Evolutionary conservation across 2,797 vertebrate species (phyloP).

Genomic region (Carduelis carduelis): DNA sequence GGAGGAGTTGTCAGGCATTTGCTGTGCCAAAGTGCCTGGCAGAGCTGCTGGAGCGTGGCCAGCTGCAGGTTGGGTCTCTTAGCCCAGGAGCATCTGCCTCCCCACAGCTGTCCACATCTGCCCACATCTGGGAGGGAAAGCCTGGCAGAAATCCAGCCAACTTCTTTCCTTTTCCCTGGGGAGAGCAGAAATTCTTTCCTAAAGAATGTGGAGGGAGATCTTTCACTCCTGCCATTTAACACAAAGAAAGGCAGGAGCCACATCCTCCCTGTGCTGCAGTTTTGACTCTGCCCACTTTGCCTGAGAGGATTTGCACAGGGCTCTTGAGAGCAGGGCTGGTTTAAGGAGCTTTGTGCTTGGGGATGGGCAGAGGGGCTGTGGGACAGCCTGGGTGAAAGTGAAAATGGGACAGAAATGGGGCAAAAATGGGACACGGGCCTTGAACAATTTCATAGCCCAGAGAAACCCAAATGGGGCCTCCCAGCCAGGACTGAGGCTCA

Average conservation of each 20-base stretch:
- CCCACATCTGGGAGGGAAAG: background rate
- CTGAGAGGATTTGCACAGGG: background rate
- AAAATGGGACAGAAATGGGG: background rate
- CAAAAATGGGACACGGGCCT: background rate
- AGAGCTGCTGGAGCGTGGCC: background rate
- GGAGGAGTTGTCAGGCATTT: background rate
- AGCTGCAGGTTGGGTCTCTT: background rate
- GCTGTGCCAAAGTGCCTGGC: background rate
- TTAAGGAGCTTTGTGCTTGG: background rate
- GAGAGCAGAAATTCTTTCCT: background rate
- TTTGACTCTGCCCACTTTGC: background rate
- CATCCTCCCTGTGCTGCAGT: background rate
- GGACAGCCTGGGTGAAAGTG: background rate
- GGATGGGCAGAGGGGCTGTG: background rate
- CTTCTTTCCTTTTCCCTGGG: background rate
- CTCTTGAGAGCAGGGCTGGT: background rate
- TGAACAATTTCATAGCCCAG: background rate
- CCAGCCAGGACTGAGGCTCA: background rate
- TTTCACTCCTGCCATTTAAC: background rate
- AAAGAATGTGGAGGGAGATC: background rate
- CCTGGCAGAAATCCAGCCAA: background rate
- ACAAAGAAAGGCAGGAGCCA: background rate
- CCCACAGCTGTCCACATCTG: conserved; percentile 28
- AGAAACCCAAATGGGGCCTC: background rate
- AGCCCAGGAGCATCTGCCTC: background rate